Evolutionary conservation across 2,797 vertebrate species (phyloP).

Genomic region (Scolopax bukidnonensis): DNA sequence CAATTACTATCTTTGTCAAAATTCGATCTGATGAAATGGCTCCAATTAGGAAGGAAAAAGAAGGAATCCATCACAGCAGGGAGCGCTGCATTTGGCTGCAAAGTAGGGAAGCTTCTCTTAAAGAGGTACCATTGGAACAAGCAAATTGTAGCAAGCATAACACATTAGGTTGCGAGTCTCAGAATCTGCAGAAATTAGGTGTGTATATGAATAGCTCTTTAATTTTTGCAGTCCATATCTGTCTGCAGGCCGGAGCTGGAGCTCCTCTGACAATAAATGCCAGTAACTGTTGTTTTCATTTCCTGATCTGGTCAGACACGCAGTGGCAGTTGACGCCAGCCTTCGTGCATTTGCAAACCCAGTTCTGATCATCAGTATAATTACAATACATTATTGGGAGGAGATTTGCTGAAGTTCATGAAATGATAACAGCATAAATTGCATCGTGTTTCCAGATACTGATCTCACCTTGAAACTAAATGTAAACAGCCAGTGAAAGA

Average conservation of each 20-base stretch:
- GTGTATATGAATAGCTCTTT: not conserved
- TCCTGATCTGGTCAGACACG: not conserved
- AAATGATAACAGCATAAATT: conserved; percentile 20
- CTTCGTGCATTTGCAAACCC: not conserved
- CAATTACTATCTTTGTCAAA: conserved; percentile 74
- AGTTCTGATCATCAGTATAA: not conserved
- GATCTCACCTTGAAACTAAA: conserved; percentile 38
- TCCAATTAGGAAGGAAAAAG: conserved; percentile 68
- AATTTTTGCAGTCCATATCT: not conserved
- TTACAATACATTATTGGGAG: not conserved
- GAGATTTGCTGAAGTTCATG: not conserved
- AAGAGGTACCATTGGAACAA: not conserved
- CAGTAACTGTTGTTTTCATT: not conserved
- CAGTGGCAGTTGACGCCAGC: not conserved
- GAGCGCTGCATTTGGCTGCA: not conserved
- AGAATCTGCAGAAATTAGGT: not conserved
- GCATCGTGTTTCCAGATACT: not conserved
- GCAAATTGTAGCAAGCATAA: not conserved
- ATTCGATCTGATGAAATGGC: conserved; percentile 68
- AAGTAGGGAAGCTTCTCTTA: conserved; percentile 23
- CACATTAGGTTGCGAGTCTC: not conserved
- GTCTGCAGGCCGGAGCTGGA: not conserved
- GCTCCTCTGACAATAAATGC: not conserved
- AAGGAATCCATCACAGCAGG: conserved; percentile 69
- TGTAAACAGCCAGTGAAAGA: not conserved